Conservation (phyloP, 1,140 invertebrate genomes). For the Lepidostoma basale region DNA sequence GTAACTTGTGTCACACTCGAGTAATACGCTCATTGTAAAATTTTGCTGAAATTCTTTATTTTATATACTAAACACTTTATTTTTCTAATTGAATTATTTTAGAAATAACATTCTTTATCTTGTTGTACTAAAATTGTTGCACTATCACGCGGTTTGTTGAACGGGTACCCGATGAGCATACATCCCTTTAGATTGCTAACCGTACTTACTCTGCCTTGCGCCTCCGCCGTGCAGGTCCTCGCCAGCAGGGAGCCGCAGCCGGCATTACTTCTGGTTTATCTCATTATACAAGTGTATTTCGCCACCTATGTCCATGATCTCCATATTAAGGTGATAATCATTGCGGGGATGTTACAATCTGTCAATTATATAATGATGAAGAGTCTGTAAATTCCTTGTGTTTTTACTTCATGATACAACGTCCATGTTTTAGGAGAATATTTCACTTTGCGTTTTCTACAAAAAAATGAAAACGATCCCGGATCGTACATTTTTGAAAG, state of each 20-base stretch:
- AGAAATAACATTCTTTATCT: too few relatives aligned
- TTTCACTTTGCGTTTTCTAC: slow-evolving; percentile 1
- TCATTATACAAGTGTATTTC: slow-evolving; percentile 11
- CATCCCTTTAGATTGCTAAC: too few relatives aligned
- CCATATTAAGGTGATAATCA: slow-evolving; percentile 25
- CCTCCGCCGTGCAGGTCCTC: too few relatives aligned
- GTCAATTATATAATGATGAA: slow-evolving; percentile 32
- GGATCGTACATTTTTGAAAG: not conserved
- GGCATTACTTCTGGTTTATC: slow-evolving; percentile 11
- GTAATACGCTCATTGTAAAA: slow-evolving; percentile 5
- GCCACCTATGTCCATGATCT: slow-evolving; percentile 33
- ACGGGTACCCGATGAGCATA: too few relatives aligned
- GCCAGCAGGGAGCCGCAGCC: too few relatives aligned
- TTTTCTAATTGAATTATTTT: slow-evolving; percentile 24
- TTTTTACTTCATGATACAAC: slow-evolving; percentile 2
- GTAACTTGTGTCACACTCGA: slow-evolving; percentile 7
- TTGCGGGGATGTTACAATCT: slow-evolving; percentile 14
- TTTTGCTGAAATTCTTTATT: slow-evolving; percentile 23
- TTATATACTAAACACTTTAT: slow-evolving; percentile 20
- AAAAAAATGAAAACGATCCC: not conserved
- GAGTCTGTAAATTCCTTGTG: slow-evolving; percentile 5
- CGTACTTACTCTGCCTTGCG: too few relatives aligned
- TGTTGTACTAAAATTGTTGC: not conserved
- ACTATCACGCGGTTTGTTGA: too few relatives aligned
- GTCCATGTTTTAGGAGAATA: not conserved